A percentile compares a stretch with the other conserved stretches of the same genome.
Conservation (phyloP, 2,888 invertebrate genomes). For the Boloria selene region DNA sequence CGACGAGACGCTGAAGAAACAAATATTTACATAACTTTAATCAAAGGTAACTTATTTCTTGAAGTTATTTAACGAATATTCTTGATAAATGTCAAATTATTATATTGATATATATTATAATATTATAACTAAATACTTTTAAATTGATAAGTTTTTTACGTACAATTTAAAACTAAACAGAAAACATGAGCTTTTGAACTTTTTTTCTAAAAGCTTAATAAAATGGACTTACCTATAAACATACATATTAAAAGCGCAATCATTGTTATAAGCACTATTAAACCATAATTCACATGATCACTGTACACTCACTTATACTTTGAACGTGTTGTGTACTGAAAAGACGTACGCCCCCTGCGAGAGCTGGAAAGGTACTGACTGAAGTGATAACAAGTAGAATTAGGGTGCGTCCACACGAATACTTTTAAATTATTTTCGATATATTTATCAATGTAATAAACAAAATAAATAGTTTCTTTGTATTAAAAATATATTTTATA, state of each 20-base stretch:
- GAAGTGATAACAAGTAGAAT: constrained; percentile 32
- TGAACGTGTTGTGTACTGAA: background rate
- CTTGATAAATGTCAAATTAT: too few relatives aligned
- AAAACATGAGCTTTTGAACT: background rate
- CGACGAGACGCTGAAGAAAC: too few relatives aligned
- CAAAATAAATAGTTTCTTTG: too few relatives aligned
- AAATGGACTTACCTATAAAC: constrained; percentile 55
- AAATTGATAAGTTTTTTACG: too few relatives aligned
- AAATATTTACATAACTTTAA: too few relatives aligned
- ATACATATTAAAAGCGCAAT: constrained; percentile 56
- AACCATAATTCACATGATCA: constrained; percentile 45
- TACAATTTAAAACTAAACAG: too few relatives aligned
- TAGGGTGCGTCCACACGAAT: constrained; percentile 27
- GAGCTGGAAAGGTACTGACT: constrained; percentile 36
- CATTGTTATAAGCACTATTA: constrained; percentile 48
- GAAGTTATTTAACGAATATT: too few relatives aligned
- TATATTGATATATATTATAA: too few relatives aligned
- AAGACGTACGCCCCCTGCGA: constrained; percentile 32
- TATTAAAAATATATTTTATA: too few relatives aligned
- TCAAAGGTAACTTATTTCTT: too few relatives aligned
- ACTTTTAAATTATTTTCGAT: background rate
- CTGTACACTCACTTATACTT: constrained; percentile 23
- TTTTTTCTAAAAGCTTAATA: background rate
- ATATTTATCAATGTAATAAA: background rate
- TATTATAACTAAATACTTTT: too few relatives aligned